Base-by-base conservation (phyloP, 2,113 vertebrate species). In the Mellivora capensis region DNA sequence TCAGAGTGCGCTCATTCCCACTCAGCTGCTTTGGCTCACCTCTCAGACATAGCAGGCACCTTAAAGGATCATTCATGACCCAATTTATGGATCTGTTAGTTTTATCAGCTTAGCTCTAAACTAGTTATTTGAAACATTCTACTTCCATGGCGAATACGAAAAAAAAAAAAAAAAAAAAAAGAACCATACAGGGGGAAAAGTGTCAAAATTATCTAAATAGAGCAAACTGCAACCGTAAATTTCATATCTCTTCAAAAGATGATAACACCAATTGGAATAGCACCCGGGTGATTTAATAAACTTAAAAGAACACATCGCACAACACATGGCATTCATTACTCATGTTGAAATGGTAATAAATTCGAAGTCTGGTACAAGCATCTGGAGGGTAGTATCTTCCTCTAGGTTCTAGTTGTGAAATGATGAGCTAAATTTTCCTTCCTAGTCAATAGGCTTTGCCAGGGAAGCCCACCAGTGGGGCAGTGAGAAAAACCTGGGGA, bases 21-120 rank as follows among this genome's bases (percentile, higher is more conserved):
- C 25, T 49, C 44, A 27, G 12, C 7, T 20, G 12, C 34, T 27
- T 13, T 13, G 8, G 39, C 31, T 74, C 94, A 69, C 4, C 81
- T 90, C 72, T 49, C 71, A 20, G 71, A 42, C 77, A 74, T n/a
- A 72, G n/a, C 57, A 77, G 84, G 7, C 37, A 18, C 71, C 95
- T 93, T 72, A 77, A 42, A 69, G 83, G 11, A 34, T 34, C 18
- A 91, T 71, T 42, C 80, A 29, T 11, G 23, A 57, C 54, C 93
- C 67, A 72, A 69, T 95, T 79, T 97, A 91, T 15, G 93, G 69
- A 81, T 90, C 86, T 91, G 85, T 61, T 96, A 82, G 23, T 76
- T 97, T 97, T 76, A 96, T 64, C 91, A 74, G 59, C 87, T 96
- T 93, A 90, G 18, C 47, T 97, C 74, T 96, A 88, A 94, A 81